Evolutionary conservation across 2,113 vertebrate species (phyloP).

Genomic region (Leptobrachium leishanense): DNA sequence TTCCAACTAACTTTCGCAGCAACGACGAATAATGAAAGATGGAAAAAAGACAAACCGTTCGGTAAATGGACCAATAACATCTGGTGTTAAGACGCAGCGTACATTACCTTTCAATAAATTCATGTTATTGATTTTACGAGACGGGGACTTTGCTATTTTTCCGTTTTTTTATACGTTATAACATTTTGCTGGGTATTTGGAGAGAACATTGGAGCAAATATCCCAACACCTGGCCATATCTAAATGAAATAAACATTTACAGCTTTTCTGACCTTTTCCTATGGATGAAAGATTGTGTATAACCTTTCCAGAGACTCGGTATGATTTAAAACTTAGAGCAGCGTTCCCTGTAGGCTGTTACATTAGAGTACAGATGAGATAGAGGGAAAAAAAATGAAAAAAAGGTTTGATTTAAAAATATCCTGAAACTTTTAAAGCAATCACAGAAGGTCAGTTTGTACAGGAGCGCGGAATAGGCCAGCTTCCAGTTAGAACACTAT

Average conservation of each 20-base stretch:
- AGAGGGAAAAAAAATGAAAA: conserved; percentile 21
- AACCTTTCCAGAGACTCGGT: conserved; percentile 62
- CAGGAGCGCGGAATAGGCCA: neutral
- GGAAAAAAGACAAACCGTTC: neutral
- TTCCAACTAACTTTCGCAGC: neutral
- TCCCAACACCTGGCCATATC: conserved; percentile 51
- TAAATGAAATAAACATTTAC: conserved; percentile 60
- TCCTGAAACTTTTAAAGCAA: conserved; percentile 60
- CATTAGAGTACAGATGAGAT: conserved; percentile 57
- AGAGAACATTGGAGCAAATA: conserved; percentile 46
- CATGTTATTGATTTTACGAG: conserved; percentile 35
- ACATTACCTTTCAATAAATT: conserved; percentile 42
- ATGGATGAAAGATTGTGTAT: conserved; percentile 58
- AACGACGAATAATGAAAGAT: neutral
- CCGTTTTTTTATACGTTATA: conserved; percentile 35
- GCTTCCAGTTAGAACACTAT: neutral
- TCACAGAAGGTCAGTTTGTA: conserved; percentile 65
- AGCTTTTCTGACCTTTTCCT: conserved; percentile 69
- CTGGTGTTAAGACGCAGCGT: neutral
- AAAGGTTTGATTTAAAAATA: conserved; percentile 54
- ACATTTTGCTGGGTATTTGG: conserved; percentile 40
- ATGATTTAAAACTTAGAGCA: conserved; percentile 60
- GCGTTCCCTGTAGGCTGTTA: conserved; percentile 61
- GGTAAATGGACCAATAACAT: conserved; percentile 26
- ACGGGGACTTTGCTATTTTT: conserved; percentile 48